phyloP scores from a whole-genome alignment of 2,113 vertebrate species.

The Myxocyprinus asiaticus region DNA sequence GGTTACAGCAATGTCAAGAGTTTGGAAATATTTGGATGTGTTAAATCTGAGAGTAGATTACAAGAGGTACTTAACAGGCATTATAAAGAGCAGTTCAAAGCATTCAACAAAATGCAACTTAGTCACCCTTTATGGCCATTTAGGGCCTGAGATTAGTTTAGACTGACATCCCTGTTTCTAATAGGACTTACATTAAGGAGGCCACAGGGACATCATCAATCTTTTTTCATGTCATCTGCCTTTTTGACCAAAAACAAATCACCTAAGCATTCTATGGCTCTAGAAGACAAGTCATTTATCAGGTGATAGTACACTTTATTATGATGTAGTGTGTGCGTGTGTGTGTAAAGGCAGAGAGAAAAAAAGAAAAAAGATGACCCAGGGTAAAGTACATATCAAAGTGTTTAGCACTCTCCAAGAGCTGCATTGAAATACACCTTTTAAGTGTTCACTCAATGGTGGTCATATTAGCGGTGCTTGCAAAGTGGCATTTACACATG shows the following conservation, averaged over 20 bases:
- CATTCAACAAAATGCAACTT: constrained; percentile 61
- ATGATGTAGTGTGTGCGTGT: neutral
- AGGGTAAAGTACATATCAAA: too few relatives aligned
- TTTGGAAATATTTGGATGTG: too few relatives aligned
- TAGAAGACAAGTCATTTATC: constrained; percentile 26
- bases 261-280: constrained; percentile 14
- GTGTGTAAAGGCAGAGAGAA: neutral
- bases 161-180: neutral
- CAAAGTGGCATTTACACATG: too few relatives aligned
- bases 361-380: neutral
- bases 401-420: neutral
- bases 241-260: constrained; percentile 19
- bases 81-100: constrained; percentile 44
- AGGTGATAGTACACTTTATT: neutral
- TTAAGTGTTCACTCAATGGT: too few relatives aligned
- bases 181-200: constrained; percentile 1
- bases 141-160: constrained; percentile 46
- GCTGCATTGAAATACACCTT: neutral
- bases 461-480: too few relatives aligned
- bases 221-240: constrained; percentile 19
- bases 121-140: constrained; percentile 59
- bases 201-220: neutral
- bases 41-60: too few relatives aligned
- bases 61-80: neutral
- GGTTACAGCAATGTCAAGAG: too few relatives aligned